Conservation (phyloP, 2,113 vertebrate genomes). For the Salminus brasiliensis region DNA sequence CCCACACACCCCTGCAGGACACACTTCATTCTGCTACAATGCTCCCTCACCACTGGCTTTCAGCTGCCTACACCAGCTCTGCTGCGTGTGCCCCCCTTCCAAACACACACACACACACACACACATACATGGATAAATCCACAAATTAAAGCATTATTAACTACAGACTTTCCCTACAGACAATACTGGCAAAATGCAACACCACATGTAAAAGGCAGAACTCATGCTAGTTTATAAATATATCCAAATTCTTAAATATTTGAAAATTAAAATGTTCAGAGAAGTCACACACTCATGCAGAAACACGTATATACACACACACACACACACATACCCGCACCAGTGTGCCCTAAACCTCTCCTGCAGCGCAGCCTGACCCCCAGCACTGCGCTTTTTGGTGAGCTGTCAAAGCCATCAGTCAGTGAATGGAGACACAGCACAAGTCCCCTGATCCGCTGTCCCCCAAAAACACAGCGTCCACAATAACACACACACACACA, state of each 20-base stretch:
- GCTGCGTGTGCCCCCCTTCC: not conserved
- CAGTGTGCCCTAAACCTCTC: constrained; percentile 13
- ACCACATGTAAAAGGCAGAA: no score
- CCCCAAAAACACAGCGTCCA: constrained; percentile 60
- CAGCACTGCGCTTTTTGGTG: constrained; percentile 71
- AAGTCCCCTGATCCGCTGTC: constrained; percentile 68
- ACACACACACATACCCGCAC: constrained; percentile 11
- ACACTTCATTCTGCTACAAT: constrained; percentile 62
- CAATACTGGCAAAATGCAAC: no score
- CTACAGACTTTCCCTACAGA: no score
- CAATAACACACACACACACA: not conserved
- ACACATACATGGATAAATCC: constrained; percentile 21
- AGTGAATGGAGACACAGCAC: constrained; percentile 68
- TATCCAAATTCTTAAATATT: not conserved
- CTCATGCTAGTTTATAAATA: not conserved
- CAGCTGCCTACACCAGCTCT: constrained; percentile 62
- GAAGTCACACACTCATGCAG: constrained; percentile 4
- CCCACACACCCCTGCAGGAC: constrained; percentile 53
- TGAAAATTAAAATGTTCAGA: not conserved
- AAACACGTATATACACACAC: constrained; percentile 50
- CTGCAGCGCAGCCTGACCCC: constrained; percentile 41
- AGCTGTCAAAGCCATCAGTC: constrained; percentile 80
- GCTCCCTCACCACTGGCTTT: constrained; percentile 64
- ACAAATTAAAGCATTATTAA: not conserved
- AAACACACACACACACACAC: constrained; percentile 33